Evolutionary conservation across 2,113 vertebrate species (phyloP), one percentile per base, ranked within the genome.

Genomic region (Melospiza georgiana): DNA sequence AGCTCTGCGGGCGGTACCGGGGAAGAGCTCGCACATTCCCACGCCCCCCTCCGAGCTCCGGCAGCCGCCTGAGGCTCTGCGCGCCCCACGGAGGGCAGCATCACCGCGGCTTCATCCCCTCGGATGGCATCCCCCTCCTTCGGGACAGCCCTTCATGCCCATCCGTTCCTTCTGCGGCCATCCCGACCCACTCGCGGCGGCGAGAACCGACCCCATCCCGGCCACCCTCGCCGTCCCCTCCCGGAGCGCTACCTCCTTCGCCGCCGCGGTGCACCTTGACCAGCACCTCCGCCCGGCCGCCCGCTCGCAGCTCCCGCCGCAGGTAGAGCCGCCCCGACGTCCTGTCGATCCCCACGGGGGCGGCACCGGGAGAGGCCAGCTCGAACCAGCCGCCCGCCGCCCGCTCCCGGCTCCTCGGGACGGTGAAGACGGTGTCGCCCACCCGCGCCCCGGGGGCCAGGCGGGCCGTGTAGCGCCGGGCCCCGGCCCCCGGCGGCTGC

Each of bases 351-450:
- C 93, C 97, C 18, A 99, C 98, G 2, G 98, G 91, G 31, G 93
- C 52, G 3, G 90, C 23, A 2, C 72, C 84, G 54, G 97, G 97
- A 5, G 98, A 95, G 2, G 96, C 90, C 94, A 98, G 81, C 92
- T 99, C 98, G 95, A 99, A 98, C 98, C 98, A 98, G 14, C 95
- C 97, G 66, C 97, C 89, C 78, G 52, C 55, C 51, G 63, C 84
- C 52, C 33, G 46, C 65, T 98, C 98, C 80, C 90, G 97, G 79
- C 95, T 96, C 73, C 98, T 98, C 39, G 98, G 98, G 22, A 99
- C 96, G 25, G 98, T 98, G 97, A 98, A 99, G 31, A 99, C 96
- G 79, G 98, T 91, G 79, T 98, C 98, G 7, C 99, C 98, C 57
- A 97, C 95, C 31, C 96, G 78, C 19, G 95, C 97, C 49, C 98